These are phyloP conservation scores for Trypoxylus dichotomus DNA, from an alignment of 1,140 invertebrate species.

Conservation along the genomic window DNA sequence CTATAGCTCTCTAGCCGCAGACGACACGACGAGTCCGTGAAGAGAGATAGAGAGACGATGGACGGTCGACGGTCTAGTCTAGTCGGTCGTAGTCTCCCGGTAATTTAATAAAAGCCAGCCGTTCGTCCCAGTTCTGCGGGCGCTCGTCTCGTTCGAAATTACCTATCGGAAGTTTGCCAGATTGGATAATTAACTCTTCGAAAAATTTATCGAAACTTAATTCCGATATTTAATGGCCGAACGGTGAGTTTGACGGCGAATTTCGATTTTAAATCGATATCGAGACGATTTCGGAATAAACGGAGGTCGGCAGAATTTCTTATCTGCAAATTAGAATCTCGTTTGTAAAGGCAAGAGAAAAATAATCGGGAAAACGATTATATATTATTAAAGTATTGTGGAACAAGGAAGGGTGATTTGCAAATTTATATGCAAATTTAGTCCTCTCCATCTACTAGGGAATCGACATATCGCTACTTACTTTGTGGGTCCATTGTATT, in stretches of 20 bases:
- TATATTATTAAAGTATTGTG: background rate
- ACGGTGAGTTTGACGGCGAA: background rate
- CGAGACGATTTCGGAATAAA: too few species aligned
- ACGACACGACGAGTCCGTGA: background rate
- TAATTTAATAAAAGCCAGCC: background rate
- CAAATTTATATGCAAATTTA: background rate
- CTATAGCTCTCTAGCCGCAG: background rate
- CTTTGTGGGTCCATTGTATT: too few species aligned
- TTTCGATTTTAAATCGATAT: background rate
- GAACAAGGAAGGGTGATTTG: background rate
- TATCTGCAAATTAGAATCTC: too few species aligned
- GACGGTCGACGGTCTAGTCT: background rate
- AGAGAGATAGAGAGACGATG: background rate
- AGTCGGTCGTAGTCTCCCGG: background rate
- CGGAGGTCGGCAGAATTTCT: too few species aligned
- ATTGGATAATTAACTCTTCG: constrained; percentile 3
- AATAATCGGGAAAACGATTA: too few species aligned
- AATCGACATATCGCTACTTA: too few species aligned
- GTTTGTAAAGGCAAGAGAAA: too few species aligned
- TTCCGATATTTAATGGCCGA: background rate
- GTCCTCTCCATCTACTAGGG: too few species aligned
- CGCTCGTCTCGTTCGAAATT: background rate
- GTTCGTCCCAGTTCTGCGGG: background rate
- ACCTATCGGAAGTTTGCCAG: constrained; percentile 1
- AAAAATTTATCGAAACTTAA: constrained; percentile 4